Conservation (phyloP, 1,140 invertebrate species). For the Vollenhovia emeryi region DNA sequence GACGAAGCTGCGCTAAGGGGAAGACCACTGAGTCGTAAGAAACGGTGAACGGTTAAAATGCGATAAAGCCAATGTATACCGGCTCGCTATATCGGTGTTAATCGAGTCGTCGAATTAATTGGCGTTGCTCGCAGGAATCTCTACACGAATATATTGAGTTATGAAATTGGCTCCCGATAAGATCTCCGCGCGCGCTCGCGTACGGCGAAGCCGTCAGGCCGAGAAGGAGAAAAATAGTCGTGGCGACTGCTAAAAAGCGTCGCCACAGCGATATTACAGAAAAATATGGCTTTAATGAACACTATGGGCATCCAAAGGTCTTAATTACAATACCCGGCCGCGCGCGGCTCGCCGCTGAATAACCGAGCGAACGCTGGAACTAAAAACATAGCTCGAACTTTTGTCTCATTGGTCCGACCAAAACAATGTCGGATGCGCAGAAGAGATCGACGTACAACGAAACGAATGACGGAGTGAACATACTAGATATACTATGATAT, state of each 20-base stretch:
- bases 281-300: constrained; percentile 33
- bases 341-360: neutral
- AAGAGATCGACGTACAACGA: too few relatives aligned
- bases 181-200: constrained; percentile 33
- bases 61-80: constrained; percentile 45
- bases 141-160: constrained; percentile 59
- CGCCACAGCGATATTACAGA: neutral
- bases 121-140: constrained; percentile 49
- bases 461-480: too few relatives aligned
- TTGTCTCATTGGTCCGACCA: too few relatives aligned
- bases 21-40: constrained; percentile 14
- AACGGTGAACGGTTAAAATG: constrained; percentile 42
- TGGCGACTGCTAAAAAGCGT: constrained; percentile 35
- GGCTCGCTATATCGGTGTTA: constrained; percentile 46
- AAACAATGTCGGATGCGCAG: too few relatives aligned
- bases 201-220: neutral
- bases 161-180: constrained; percentile 58
- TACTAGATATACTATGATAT: too few relatives aligned
- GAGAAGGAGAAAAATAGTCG: constrained; percentile 13
- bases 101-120: constrained; percentile 62
- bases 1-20: neutral
- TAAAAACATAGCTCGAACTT: constrained; percentile 22
- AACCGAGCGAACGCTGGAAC: neutral
- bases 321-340: constrained; percentile 36
- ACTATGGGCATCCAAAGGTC: neutral